These are phyloP conservation scores for Acanthopleura granulata DNA, from an alignment of 2,888 invertebrate species.

Conservation along the genomic window DNA sequence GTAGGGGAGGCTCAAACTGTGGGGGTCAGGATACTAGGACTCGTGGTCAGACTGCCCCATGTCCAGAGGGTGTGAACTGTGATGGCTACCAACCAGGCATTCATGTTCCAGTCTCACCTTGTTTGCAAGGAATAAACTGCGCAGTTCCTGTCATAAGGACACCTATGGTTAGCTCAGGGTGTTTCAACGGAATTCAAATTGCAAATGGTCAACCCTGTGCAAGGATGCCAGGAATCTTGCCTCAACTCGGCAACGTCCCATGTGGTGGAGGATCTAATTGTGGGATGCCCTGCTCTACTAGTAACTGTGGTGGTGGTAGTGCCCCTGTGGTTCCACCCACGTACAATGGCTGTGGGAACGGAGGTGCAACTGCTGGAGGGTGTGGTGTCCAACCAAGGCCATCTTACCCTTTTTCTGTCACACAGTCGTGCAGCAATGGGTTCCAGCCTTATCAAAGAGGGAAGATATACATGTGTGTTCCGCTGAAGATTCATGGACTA, in stretches of 20 bases:
- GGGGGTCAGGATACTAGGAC: too few relatives aligned
- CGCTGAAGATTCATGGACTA: background rate
- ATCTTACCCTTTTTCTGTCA: too few relatives aligned
- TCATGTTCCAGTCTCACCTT: background rate
- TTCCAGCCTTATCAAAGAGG: background rate
- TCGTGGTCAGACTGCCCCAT: too few relatives aligned
- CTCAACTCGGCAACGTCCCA: background rate
- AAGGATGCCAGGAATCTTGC: background rate
- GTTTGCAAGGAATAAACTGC: slow-evolving; percentile 1
- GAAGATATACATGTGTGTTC: background rate
- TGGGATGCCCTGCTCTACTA: too few relatives aligned
- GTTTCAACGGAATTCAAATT: background rate
- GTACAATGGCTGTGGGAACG: too few relatives aligned
- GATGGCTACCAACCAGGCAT: too few relatives aligned
- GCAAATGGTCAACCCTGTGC: background rate
- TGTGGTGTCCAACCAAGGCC: too few relatives aligned
- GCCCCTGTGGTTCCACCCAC: too few relatives aligned
- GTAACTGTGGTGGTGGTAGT: too few relatives aligned
- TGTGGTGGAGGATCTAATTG: background rate
- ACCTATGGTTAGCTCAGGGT: background rate
- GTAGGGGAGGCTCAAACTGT: too few relatives aligned
- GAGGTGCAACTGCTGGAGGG: too few relatives aligned
- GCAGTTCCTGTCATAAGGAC: background rate
- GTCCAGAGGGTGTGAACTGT: too few relatives aligned
- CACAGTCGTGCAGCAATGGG: background rate